phyloP scores from a whole-genome alignment of 2,888 invertebrate genomes.

The Macrophya alboannulata region DNA sequence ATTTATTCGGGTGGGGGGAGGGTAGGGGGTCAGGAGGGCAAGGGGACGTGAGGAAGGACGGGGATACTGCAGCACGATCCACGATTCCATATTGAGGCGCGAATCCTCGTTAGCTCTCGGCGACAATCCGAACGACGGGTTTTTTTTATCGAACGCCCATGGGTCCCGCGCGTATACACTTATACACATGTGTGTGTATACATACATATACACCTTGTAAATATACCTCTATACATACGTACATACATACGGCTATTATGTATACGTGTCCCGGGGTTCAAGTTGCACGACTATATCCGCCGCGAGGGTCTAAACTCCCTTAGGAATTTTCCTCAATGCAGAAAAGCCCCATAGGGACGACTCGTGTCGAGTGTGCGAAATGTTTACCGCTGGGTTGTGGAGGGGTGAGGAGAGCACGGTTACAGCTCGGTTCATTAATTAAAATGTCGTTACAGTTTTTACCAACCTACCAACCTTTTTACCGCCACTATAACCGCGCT shows the following conservation, averaged over 20 bases:
- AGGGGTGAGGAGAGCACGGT: not conserved
- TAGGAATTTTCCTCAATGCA: constrained; percentile 1
- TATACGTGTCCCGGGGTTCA: constrained; percentile 26
- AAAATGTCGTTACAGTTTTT: constrained; percentile 44
- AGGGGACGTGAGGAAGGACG: constrained; percentile 31
- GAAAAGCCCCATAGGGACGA: constrained; percentile 11
- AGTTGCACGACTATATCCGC: constrained; percentile 13
- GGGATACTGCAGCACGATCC: constrained; percentile 68
- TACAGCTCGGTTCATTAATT: constrained; percentile 49
- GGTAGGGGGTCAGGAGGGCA: not conserved
- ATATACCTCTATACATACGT: not conserved
- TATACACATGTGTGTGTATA: not conserved
- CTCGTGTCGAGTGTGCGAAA: constrained; percentile 33
- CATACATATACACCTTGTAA: not conserved
- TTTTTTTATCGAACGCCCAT: constrained; percentile 40
- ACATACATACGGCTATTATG: not conserved
- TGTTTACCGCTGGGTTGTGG: constrained; percentile 13
- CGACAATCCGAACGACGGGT: constrained; percentile 74
- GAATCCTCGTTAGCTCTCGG: constrained; percentile 76
- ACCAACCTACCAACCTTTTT: constrained; percentile 17
- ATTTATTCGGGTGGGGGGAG: constrained; percentile 75
- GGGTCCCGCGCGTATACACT: not conserved
- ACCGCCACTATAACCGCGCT: not conserved
- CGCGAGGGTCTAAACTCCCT: constrained; percentile 17
- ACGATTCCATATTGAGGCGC: constrained; percentile 70